These are phyloP conservation scores for Coptotermes formosanus DNA, from an alignment of 1,140 invertebrate genomes.

Conservation along the genomic window DNA sequence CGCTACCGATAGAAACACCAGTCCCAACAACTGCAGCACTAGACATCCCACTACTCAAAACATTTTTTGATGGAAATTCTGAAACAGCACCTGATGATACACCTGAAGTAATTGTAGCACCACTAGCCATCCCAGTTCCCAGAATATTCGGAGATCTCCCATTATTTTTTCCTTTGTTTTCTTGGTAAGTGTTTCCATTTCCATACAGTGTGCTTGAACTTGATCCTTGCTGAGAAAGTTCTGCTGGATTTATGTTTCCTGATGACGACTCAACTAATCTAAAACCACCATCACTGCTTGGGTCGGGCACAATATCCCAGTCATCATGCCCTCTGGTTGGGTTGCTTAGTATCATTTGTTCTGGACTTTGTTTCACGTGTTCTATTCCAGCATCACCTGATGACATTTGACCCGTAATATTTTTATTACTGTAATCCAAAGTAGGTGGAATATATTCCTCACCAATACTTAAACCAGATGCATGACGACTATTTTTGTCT, in stretches of 20 bases:
- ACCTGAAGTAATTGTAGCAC: not conserved
- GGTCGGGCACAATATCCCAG: not conserved
- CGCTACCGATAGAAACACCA: not conserved
- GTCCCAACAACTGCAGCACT: not conserved
- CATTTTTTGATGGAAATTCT: not conserved
- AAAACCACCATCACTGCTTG: not conserved
- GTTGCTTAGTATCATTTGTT: not conserved
- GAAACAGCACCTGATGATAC: not conserved
- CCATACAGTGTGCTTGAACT: not conserved
- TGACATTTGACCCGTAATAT: conserved; percentile 4
- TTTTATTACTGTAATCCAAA: not conserved
- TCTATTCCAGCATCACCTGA: conserved; percentile 22
- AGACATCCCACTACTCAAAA: not conserved
- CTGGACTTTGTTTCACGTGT: not conserved
- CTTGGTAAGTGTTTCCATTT: not conserved
- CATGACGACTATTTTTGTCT: conserved; percentile 27
- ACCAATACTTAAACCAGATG: not conserved
- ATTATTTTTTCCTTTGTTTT: not conserved
- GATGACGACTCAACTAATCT: not conserved
- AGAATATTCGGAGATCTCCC: not conserved
- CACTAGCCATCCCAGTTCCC: not conserved
- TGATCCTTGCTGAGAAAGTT: not conserved
- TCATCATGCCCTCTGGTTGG: not conserved
- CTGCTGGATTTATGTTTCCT: not conserved
- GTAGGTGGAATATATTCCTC: not conserved